Evolutionary conservation across 2,888 invertebrate genomes (phyloP).

Genomic region (Dexiosoma caninum): DNA sequence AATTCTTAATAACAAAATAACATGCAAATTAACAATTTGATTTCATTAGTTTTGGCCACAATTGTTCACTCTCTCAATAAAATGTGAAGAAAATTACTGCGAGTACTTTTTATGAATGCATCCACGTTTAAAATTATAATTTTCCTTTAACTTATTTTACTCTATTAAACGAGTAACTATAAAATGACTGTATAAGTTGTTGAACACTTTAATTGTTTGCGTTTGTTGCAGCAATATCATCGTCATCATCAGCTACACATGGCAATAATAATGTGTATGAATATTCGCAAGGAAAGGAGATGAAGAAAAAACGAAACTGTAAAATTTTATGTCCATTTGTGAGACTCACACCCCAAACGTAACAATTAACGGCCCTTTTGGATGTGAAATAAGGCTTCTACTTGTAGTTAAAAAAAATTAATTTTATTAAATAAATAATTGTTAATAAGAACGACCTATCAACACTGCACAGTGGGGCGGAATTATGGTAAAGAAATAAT

Average conservation of each 20-base stretch:
- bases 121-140: not conserved
- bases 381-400: not conserved
- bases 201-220: constrained; percentile 55
- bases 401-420: not conserved
- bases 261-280: not conserved
- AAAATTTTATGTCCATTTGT: constrained; percentile 11
- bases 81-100: constrained; percentile 48
- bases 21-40: constrained; percentile 65
- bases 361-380: constrained; percentile 8
- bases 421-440: not conserved
- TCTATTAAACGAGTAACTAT: constrained; percentile 19
- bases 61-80: constrained; percentile 34
- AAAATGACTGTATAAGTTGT: constrained; percentile 53
- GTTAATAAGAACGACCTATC: constrained; percentile 2
- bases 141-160: constrained; percentile 15
- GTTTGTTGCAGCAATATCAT: constrained; percentile 46
- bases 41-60: constrained; percentile 48
- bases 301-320: not conserved
- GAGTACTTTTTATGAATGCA: constrained; percentile 33
- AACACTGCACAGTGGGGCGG: not conserved
- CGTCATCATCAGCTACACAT: not conserved
- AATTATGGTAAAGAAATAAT: not conserved
- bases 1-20: constrained; percentile 64
- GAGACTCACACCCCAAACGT: constrained; percentile 2
- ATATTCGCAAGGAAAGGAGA: not conserved